Conservation (phyloP, 1,140 invertebrate species). For the Bombus haemorrhoidalis region DNA sequence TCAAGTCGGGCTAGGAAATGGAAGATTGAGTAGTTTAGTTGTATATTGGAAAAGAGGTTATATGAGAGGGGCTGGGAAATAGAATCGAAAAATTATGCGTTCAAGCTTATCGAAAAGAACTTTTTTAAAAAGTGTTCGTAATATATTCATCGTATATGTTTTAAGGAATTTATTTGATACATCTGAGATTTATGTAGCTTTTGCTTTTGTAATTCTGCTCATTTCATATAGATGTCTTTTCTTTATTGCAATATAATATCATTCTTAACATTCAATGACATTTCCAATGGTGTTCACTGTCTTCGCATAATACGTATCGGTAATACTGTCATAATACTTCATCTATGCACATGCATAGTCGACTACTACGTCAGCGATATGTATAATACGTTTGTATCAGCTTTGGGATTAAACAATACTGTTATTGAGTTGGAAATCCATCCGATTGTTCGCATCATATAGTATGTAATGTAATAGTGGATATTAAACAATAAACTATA, state of each 20-base stretch:
- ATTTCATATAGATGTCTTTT: not conserved
- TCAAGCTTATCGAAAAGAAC: not conserved
- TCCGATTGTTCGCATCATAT: not conserved
- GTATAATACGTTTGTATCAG: not conserved
- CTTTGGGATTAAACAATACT: not conserved
- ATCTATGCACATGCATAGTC: not conserved
- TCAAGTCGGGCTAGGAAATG: not conserved
- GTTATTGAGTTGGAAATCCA: not conserved
- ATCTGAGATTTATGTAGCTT: not conserved
- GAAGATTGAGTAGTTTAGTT: constrained; percentile 6
- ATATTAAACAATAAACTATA: not conserved
- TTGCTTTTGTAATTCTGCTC: not conserved
- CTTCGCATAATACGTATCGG: not conserved
- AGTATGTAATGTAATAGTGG: not conserved
- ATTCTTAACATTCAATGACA: too few relatives aligned
- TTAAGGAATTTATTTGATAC: not conserved
- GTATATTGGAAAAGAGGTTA: not conserved
- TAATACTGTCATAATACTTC: not conserved
- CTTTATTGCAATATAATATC: too few relatives aligned
- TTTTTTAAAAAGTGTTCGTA: not conserved
- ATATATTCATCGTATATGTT: not conserved
- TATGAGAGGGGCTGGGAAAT: not conserved
- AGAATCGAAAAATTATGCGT: constrained; percentile 7
- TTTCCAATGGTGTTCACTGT: too few relatives aligned
- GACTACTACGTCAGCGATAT: not conserved